Percentiles rank a stretch among this genome's conserved stretches.
Evolutionary conservation across 2,113 vertebrate genomes (phyloP).

Genomic region (Puffinus mauretanicus): DNA sequence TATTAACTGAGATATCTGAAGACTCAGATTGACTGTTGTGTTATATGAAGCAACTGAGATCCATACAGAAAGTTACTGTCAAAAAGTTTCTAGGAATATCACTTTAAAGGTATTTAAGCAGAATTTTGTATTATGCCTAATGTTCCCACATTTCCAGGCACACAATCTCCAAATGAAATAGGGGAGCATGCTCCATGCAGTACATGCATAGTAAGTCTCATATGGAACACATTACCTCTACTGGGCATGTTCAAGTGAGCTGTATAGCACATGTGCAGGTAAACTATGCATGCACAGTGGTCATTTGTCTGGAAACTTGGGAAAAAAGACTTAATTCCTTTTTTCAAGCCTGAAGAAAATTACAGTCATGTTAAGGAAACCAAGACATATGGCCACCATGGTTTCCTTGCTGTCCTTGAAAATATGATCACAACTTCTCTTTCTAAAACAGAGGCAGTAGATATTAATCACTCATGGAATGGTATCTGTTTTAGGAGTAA

Average conservation of each 20-base stretch:
- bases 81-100: not conserved
- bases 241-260: not conserved
- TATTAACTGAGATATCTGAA: not conserved
- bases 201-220: not conserved
- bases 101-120: not conserved
- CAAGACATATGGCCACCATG: not conserved
- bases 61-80: too few relatives aligned
- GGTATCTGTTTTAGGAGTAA: not conserved
- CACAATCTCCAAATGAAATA: not conserved
- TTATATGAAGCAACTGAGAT: not conserved
- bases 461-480: not conserved
- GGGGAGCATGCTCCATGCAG: not conserved
- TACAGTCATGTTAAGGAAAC: not conserved
- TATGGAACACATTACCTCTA: not conserved
- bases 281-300: not conserved
- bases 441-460: not conserved
- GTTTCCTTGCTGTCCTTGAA: not conserved
- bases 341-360: not conserved
- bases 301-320: not conserved
- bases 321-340: rapidly evolving
- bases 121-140: not conserved
- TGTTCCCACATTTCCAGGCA: rapidly evolving
- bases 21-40: not conserved
- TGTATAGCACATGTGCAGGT: not conserved
- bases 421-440: not conserved